Percentiles rank a stretch among this genome's conserved stretches.
phyloP scores from a whole-genome alignment of 2,113 vertebrate species.

The Ia io region DNA sequence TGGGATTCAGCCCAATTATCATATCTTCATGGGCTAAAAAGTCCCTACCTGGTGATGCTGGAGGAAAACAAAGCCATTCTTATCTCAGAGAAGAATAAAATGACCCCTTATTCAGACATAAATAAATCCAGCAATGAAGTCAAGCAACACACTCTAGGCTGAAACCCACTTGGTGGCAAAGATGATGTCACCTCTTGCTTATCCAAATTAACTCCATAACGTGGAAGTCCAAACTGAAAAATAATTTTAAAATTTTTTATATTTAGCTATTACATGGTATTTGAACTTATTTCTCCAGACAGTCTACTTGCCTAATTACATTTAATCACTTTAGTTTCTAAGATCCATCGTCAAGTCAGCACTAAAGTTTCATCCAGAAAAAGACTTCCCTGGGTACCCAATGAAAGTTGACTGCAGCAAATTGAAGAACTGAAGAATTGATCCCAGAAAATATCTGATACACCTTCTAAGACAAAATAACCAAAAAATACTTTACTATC shows the following conservation, averaged over 20 bases:
- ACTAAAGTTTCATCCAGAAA: not conserved
- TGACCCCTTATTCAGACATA: not conserved
- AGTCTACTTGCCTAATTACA: not conserved
- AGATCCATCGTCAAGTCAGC: not conserved
- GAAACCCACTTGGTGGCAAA: not conserved
- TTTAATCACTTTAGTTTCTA: conserved; percentile 21
- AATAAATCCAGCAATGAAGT: not conserved
- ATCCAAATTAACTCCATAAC: not conserved
- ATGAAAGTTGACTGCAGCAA: not conserved
- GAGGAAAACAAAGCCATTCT: not conserved
- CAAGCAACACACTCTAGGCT: not conserved
- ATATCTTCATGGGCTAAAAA: not conserved
- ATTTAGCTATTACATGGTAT: not conserved
- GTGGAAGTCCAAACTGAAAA: not conserved
- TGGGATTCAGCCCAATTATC: not conserved
- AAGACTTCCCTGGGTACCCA: not conserved
- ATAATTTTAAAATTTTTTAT: not conserved
- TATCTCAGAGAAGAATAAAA: not conserved
- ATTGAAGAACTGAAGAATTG: not conserved
- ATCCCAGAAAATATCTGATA: not conserved
- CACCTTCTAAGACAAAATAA: not conserved
- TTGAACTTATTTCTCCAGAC: not conserved
- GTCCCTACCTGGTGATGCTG: not conserved
- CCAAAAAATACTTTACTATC: not conserved
- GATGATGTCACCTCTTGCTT: not conserved